phyloP scores from a whole-genome alignment of 2,888 invertebrate genomes.

The Leistus spinibarbis region DNA sequence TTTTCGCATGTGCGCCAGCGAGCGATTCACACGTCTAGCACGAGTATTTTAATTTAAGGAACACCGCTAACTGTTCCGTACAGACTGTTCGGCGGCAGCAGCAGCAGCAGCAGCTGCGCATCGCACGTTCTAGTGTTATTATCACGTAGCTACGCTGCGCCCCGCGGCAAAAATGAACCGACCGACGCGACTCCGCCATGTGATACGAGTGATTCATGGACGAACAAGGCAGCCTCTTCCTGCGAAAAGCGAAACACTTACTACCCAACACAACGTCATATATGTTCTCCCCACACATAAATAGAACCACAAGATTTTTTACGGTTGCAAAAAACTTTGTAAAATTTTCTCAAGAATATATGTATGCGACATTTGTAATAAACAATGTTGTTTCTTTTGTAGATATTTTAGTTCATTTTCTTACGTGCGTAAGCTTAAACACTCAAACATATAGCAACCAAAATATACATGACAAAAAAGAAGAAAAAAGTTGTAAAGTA shows the following conservation, averaged over 20 bases:
- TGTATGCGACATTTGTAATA: background rate
- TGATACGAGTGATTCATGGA: background rate
- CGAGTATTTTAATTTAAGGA: background rate
- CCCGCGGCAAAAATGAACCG: background rate
- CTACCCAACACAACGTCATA: background rate
- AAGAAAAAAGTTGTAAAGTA: too few species aligned
- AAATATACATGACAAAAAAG: too few species aligned
- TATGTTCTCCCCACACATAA: background rate
- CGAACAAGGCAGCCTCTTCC: background rate
- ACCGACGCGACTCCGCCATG: background rate
- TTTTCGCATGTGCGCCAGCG: background rate
- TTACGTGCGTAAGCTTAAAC: too few species aligned
- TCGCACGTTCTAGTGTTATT: background rate
- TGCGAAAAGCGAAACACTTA: background rate
- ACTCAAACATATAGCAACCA: too few species aligned
- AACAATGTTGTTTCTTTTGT: background rate
- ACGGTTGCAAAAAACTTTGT: background rate
- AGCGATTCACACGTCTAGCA: background rate
- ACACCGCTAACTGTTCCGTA: background rate
- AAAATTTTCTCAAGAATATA: background rate
- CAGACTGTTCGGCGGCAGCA: background rate
- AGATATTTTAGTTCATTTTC: too few species aligned
- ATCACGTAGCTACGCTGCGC: background rate
- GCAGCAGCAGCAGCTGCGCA: background rate
- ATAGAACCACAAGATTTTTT: background rate